phyloP scores from a whole-genome alignment of 2,888 invertebrate genomes.

The Blastobasis adustella region DNA sequence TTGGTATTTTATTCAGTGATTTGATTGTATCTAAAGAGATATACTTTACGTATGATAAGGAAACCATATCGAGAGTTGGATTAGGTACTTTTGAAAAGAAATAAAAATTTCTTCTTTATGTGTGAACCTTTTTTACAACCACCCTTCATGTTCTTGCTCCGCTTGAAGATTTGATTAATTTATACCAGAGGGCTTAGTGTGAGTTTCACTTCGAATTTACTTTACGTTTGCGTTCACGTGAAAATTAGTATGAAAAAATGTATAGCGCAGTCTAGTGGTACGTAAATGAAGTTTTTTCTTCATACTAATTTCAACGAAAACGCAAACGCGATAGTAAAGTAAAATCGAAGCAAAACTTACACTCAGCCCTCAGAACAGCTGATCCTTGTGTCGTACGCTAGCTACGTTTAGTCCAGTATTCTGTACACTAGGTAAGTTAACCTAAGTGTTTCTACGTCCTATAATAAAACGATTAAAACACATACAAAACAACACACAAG shows the following conservation, averaged over 20 bases:
- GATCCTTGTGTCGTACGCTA: too few species aligned
- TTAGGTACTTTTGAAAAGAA: conserved; percentile 65
- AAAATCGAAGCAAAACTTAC: background rate
- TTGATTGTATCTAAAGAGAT: background rate
- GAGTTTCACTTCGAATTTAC: background rate
- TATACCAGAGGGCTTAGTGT: background rate
- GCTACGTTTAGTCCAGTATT: too few species aligned
- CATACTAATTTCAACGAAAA: too few species aligned
- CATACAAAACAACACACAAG: too few species aligned
- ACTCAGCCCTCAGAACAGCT: background rate
- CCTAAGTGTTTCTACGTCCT: too few species aligned
- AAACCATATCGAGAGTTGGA: conserved; percentile 67
- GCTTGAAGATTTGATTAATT: background rate
- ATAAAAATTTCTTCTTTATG: conserved; percentile 58
- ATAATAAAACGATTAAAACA: too few species aligned
- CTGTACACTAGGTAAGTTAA: too few species aligned
- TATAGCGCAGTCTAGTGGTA: too few species aligned
- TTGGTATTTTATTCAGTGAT: background rate
- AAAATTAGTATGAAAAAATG: too few species aligned
- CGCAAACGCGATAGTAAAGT: background rate
- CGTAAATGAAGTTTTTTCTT: too few species aligned
- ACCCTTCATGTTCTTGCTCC: conserved; percentile 23
- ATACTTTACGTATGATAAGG: conserved; percentile 28
- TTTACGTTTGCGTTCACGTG: too few species aligned
- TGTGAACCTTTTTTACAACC: conserved; percentile 8